Base-by-base conservation (phyloP, 2,888 invertebrate genomes). In the Eilema depressum region DNA sequence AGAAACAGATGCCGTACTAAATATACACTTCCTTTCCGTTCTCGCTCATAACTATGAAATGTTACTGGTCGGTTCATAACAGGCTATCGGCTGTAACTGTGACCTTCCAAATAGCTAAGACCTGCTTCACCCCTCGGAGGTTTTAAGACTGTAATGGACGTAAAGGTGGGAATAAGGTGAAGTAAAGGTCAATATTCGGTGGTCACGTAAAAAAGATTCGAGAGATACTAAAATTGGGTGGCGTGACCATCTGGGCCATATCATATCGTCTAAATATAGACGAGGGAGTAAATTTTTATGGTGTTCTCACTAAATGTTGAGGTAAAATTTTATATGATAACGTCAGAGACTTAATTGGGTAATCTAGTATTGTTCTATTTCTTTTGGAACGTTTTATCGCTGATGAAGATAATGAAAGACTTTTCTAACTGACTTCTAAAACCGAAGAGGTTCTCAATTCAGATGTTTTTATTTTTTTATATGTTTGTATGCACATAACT, bases 11-110 rank as follows among this genome's bases (percentile, higher is more conserved):
- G 95, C 93, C 91, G 83, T 88, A 88, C 93, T 92, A 94, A 93
- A 95, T 94, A 95, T 94, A 94, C 83, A 93, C 95, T 93, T 95
- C 94, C 95, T 92, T 93, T 94, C 93, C 93, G 90, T 87, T 89
- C 89, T 73, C 86, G 90, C 86, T 88, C 92, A 94, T 94, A 94
- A 92, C 94, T 94, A 93, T 91, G 93, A 94, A 93, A 93, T 92
- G 93, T 88, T 89, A 91, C 90, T 89, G 90, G 86, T 86, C 89
- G 86, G 88, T 91, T 91, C 91, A 92, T 92, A 94, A 91, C 93
- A 89, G 89, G 89, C 93, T 92, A 93, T 94, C 91, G 92, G 87
- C 84, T 90, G 89, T 91, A 89, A 90, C 88, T 90, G 84, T 86
- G 83, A 89, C 86, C 85, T 83, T 83, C 94, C 91, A 91, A 66